Evolutionary conservation across 2,797 vertebrate genomes (phyloP).

Genomic region (Mareca strepera): DNA sequence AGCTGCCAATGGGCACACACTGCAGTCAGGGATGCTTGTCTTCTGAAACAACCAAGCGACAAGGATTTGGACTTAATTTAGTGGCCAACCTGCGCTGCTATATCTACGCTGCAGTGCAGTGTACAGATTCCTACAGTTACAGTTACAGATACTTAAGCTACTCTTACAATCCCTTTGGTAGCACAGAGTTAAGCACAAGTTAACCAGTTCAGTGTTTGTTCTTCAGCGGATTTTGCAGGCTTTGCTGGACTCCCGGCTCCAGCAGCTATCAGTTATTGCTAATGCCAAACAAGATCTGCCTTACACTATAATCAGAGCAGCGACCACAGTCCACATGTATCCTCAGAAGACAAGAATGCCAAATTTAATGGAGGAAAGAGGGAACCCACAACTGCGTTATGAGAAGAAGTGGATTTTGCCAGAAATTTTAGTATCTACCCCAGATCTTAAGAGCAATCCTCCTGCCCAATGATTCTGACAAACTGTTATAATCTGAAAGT

Average conservation of each 20-base stretch:
- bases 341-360: not conserved
- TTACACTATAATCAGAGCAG: not conserved
- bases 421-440: not conserved
- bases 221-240: not conserved
- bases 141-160: not conserved
- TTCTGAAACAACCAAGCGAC: not conserved
- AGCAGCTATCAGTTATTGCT: fast-evolving
- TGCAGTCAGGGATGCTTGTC: not conserved
- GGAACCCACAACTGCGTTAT: not conserved
- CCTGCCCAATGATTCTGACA: not conserved
- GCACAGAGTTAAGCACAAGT: fast-evolving
- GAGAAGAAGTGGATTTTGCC: not conserved
- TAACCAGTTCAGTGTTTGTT: not conserved
- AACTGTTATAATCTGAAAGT: not conserved
- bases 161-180: fast-evolving
- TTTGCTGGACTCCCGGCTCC: fast-evolving
- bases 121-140: not conserved
- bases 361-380: not conserved
- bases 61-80: not conserved
- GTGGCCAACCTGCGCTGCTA: not conserved
- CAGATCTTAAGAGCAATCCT: not conserved
- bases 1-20: fast-evolving
- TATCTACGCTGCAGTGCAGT: not conserved
- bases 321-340: not conserved
- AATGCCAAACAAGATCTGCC: not conserved